phyloP scores from a whole-genome alignment of 1,140 invertebrate genomes.

The Patella vulgata region DNA sequence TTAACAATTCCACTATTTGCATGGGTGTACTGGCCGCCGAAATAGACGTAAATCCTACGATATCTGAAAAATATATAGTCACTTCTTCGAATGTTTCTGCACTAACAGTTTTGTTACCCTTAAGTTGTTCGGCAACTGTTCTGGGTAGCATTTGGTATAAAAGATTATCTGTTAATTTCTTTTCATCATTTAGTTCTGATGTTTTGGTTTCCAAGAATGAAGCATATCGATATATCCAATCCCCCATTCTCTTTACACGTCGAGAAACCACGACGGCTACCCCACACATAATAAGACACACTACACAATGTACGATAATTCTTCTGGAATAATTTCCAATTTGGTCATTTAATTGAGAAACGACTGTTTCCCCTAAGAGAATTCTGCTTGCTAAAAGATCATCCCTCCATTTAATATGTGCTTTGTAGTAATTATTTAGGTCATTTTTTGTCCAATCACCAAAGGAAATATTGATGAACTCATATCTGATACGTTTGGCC shows the following conservation, averaged over 20 bases:
- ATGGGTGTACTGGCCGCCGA: conserved; percentile 84
- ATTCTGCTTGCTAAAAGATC: no score
- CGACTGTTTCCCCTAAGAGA: no score
- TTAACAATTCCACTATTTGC: conserved; percentile 66
- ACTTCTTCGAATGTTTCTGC: conserved; percentile 43
- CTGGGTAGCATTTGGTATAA: conserved; percentile 52
- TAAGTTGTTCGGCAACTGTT: conserved; percentile 41
- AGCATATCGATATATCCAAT: conserved; percentile 29
- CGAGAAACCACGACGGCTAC: conserved; percentile 5
- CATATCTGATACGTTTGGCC: no score
- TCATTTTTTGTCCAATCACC: no score
- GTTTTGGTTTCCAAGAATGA: conserved; percentile 31
- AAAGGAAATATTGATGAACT: no score
- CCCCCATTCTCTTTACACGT: conserved; percentile 26
- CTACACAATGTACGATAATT: conserved; percentile 12
- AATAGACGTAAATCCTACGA: conserved; percentile 82
- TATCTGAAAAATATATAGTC: conserved; percentile 85
- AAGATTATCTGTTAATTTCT: conserved; percentile 42
- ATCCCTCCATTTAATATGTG: no score
- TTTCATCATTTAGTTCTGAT: conserved; percentile 45
- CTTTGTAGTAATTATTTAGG: no score
- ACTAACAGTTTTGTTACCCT: conserved; percentile 29
- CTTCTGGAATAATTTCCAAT: no score
- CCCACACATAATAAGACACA: conserved; percentile 4
- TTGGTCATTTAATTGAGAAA: no score